A percentile compares a stretch with the other conserved stretches of the same genome.
Conservation (phyloP, 2,797 vertebrate genomes). For the Cirrhinus mrigala region DNA sequence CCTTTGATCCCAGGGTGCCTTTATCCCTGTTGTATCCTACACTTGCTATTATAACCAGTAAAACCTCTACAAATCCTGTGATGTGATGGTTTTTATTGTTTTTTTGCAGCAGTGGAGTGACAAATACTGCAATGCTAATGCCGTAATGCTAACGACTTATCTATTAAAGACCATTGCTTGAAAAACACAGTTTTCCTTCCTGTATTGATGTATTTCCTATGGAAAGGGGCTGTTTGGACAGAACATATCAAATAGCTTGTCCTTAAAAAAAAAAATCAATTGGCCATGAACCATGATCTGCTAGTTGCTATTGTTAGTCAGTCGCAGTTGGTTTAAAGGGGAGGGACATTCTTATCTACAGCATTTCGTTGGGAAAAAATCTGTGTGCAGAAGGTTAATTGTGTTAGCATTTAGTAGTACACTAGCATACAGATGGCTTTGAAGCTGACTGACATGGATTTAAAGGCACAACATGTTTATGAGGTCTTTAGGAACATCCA, state of each 20-base stretch:
- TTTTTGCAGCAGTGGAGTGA: not conserved
- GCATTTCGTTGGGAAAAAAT: not conserved
- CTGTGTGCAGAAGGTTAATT: not conserved
- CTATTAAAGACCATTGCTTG: not conserved
- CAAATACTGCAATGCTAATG: not conserved
- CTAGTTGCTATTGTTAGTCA: not conserved
- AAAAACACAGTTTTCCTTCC: not conserved
- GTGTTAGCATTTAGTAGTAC: not conserved
- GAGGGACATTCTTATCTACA: not conserved
- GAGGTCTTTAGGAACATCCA: not conserved
- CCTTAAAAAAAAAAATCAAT: not conserved
- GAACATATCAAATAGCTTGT: constrained; percentile 2
- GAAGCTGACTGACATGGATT: not conserved
- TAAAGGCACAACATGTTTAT: not conserved
- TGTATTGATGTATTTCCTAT: not conserved
- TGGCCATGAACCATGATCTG: not conserved
- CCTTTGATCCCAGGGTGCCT: no score
- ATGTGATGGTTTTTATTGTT: no score
- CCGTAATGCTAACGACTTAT: not conserved
- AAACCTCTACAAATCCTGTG: no score
- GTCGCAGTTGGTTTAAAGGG: not conserved
- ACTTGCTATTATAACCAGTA: no score
- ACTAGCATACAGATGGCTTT: not conserved
- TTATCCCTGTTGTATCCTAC: no score
- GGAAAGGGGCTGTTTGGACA: not conserved